Percentiles rank a stretch among this genome's conserved stretches.
phyloP scores from a whole-genome alignment of 2,797 vertebrate species.

The Dicrostonyx torquatus region DNA sequence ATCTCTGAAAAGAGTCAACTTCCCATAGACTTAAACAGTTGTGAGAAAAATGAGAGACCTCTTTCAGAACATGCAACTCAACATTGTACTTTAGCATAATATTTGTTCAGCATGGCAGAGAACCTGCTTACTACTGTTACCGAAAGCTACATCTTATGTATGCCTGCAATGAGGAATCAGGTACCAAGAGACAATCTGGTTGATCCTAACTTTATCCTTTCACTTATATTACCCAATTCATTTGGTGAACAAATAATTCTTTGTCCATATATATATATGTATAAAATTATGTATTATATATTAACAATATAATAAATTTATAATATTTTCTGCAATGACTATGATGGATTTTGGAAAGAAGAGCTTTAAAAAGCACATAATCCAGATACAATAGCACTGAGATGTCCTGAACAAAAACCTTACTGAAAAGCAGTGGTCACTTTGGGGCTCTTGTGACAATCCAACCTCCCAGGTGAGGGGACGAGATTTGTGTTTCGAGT shows the following conservation, averaged over 20 bases:
- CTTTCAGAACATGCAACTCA: neutral
- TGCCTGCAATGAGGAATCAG: neutral
- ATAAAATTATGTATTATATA: neutral
- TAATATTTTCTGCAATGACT: neutral
- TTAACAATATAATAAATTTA: neutral
- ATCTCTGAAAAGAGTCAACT: constrained; percentile 7
- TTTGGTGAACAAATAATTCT: neutral
- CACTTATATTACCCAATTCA: neutral
- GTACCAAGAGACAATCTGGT: neutral
- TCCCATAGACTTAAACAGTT: neutral
- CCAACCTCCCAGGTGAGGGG: constrained; percentile 43
- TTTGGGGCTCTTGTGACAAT: constrained; percentile 22
- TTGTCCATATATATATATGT: neutral
- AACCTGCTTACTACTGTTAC: neutral
- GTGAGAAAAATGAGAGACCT: neutral
- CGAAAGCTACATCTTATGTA: constrained; percentile 12
- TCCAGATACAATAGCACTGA: constrained; percentile 13
- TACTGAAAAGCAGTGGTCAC: neutral
- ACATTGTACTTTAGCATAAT: neutral
- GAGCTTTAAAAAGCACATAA: neutral
- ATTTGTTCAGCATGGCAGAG: neutral
- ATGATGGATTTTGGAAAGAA: neutral
- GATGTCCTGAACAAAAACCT: constrained; percentile 10
- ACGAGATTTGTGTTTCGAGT: constrained; percentile 58
- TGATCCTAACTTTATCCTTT: constrained; percentile 1